These are phyloP conservation scores for Caenorhabditis tropicalis DNA, from an alignment of 1,140 invertebrate species.

Conservation along the genomic window DNA sequence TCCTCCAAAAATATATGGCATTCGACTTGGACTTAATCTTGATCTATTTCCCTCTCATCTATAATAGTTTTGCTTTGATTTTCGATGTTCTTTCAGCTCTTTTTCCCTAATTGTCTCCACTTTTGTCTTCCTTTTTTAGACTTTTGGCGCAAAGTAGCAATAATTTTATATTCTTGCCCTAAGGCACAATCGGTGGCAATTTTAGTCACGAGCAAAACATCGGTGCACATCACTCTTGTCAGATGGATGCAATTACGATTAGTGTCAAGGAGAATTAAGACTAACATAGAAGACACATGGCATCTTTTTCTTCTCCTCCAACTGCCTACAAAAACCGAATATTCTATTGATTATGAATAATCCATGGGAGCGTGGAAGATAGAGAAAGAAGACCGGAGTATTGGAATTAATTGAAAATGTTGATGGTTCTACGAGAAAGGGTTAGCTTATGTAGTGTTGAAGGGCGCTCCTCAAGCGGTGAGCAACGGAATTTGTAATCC, in stretches of 20 bases:
- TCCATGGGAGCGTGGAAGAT: no score
- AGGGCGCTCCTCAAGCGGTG: background rate
- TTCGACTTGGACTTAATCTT: no score
- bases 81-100: no score
- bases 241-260: constrained; percentile 28
- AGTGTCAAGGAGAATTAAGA: constrained; percentile 7
- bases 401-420: background rate
- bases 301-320: background rate
- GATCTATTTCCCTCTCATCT: background rate
- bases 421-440: no score
- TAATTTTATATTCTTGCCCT: background rate
- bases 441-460: no score
- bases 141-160: background rate
- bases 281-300: background rate
- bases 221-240: constrained; percentile 22
- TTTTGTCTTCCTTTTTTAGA: background rate
- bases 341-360: background rate
- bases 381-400: background rate
- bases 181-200: constrained; percentile 24
- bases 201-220: background rate
- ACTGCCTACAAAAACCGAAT: background rate
- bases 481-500: background rate
- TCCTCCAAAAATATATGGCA: no score
- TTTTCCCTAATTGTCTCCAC: background rate
- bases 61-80: background rate